phyloP scores from a whole-genome alignment of 2,113 vertebrate species.

The Aythya baeri region DNA sequence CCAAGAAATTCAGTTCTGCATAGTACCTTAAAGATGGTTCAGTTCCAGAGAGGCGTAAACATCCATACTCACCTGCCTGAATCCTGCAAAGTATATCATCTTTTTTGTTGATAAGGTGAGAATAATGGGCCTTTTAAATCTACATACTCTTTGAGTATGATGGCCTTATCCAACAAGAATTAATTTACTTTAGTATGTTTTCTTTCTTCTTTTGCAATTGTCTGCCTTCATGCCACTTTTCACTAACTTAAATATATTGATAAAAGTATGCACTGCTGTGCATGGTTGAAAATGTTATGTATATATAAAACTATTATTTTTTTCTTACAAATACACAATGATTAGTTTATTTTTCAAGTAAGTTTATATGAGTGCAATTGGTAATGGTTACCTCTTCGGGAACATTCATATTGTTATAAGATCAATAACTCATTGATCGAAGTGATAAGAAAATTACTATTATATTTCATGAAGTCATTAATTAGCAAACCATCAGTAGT shows the following conservation, averaged over 20 bases:
- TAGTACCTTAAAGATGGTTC: background rate
- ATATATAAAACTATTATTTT: background rate
- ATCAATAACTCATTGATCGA: conserved; percentile 35
- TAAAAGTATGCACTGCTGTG: background rate
- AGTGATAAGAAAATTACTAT: conserved; percentile 1
- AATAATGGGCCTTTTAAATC: background rate
- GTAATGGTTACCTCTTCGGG: background rate
- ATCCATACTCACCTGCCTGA: rapidly evolving
- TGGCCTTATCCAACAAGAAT: background rate
- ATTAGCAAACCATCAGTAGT: conserved; percentile 45
- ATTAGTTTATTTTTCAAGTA: background rate
- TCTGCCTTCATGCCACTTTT: background rate
- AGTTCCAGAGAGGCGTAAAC: background rate
- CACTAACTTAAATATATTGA: background rate
- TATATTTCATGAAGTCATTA: conserved; percentile 9
- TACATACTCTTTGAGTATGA: background rate
- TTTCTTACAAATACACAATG: background rate
- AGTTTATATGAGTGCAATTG: background rate
- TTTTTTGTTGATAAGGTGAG: background rate
- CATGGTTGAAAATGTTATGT: background rate
- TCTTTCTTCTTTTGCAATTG: background rate
- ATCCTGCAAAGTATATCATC: background rate
- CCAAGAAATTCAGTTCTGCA: background rate
- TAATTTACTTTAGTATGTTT: background rate
- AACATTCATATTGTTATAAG: background rate